phyloP scores from a whole-genome alignment of 1,140 invertebrate genomes.

The Tenebrio molitor region DNA sequence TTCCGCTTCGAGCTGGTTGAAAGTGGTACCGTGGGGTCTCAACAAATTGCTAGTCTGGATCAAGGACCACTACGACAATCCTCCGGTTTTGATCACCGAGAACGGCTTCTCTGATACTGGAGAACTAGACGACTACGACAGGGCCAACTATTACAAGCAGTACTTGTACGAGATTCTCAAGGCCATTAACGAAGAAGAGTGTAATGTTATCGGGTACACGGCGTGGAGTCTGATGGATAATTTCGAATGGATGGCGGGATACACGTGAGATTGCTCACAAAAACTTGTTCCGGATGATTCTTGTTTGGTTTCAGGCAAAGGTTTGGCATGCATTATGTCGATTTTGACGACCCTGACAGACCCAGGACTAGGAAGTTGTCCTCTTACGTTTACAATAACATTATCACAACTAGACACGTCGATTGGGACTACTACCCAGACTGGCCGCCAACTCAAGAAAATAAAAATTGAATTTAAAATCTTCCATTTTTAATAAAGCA shows the following conservation, averaged over 20 bases:
- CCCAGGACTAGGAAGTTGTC: conserved; percentile 50
- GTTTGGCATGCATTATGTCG: conserved; percentile 51
- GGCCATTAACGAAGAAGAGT: conserved; percentile 71
- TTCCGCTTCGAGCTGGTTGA: conserved; percentile 30
- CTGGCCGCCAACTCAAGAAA: conserved; percentile 1
- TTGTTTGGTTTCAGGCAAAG: conserved; percentile 26
- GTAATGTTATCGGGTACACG: conserved; percentile 70
- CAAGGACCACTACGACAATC: conserved; percentile 73
- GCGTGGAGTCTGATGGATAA: conserved; percentile 77
- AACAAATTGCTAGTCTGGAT: conserved; percentile 74
- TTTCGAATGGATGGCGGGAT: conserved; percentile 73
- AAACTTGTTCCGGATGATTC: neutral
- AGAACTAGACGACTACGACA: conserved; percentile 44
- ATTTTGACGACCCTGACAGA: conserved; percentile 51
- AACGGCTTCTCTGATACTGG: conserved; percentile 74
- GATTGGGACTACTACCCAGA: conserved; percentile 27
- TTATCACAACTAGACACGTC: conserved; percentile 39
- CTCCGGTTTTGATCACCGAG: conserved; percentile 77
- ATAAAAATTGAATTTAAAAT: too few relatives aligned
- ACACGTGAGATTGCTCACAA: conserved; percentile 61
- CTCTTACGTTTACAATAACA: conserved; percentile 48
- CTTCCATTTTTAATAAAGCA: too few relatives aligned
- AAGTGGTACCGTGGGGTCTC: conserved; percentile 65
- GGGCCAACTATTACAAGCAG: conserved; percentile 51
- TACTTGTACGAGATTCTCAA: conserved; percentile 63